A percentile compares a stretch with the other conserved stretches of the same genome.
phyloP scores from a whole-genome alignment of 2,888 invertebrate genomes.

The Nudaria mundana region DNA sequence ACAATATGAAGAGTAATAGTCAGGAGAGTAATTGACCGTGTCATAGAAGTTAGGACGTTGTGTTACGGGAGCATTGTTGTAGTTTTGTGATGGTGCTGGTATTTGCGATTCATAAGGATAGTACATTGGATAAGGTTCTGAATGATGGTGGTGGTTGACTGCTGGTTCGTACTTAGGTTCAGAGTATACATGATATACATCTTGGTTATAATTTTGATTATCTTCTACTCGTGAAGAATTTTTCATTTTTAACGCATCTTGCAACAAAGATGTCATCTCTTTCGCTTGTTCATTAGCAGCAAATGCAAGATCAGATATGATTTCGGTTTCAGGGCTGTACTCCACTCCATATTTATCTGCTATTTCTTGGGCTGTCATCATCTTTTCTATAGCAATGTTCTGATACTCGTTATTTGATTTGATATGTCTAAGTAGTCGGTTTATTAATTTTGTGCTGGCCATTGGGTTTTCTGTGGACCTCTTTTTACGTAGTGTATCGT shows the following conservation, averaged over 20 bases:
- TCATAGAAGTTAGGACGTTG: slow-evolving; percentile 61
- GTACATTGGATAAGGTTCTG: slow-evolving; percentile 27
- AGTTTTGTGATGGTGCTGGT: slow-evolving; percentile 38
- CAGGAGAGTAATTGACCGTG: slow-evolving; percentile 50
- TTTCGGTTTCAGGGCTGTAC: slow-evolving; percentile 65
- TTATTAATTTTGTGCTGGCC: slow-evolving; percentile 61
- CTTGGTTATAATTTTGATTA: slow-evolving; percentile 18
- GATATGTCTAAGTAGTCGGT: slow-evolving; percentile 65
- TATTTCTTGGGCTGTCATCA: slow-evolving; percentile 75
- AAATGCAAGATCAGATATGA: slow-evolving; percentile 60
- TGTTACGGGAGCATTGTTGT: slow-evolving; percentile 46
- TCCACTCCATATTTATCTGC: slow-evolving; percentile 70
- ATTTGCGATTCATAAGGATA: slow-evolving; percentile 54
- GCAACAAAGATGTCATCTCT: slow-evolving; percentile 56
- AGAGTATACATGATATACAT: slow-evolving; percentile 29
- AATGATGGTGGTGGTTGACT: slow-evolving; percentile 30
- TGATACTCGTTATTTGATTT: slow-evolving; percentile 70
- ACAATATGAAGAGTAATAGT: slow-evolving; percentile 47
- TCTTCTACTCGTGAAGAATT: slow-evolving; percentile 37
- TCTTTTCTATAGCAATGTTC: slow-evolving; percentile 73
- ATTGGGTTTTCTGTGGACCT: slow-evolving; percentile 63
- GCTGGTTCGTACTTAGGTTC: slow-evolving; percentile 31
- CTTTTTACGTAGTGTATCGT: slow-evolving; percentile 47
- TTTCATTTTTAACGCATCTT: slow-evolving; percentile 47
- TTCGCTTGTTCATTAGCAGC: slow-evolving; percentile 64